Evolutionary conservation across 1,140 invertebrate species (phyloP).

Genomic region (Galleria mellonella): DNA sequence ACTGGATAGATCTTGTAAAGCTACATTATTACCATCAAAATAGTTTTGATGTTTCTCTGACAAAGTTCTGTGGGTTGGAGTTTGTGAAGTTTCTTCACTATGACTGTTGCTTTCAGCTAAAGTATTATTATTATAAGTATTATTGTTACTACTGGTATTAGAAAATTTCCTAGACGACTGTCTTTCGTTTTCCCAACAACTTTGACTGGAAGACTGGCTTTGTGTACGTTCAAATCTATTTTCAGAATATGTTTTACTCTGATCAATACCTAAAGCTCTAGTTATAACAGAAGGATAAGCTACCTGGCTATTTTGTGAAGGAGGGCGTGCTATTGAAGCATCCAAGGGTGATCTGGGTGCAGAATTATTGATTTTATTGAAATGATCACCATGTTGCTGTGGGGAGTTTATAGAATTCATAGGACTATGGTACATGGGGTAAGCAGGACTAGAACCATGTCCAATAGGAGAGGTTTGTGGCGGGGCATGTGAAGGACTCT

Average conservation of each 20-base stretch:
- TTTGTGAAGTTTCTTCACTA: slow-evolving; percentile 45
- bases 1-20: slow-evolving; percentile 81
- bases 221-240: slow-evolving; percentile 77
- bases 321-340: slow-evolving; percentile 78
- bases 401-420: slow-evolving; percentile 84
- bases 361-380: slow-evolving; percentile 74
- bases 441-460: slow-evolving; percentile 83
- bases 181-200: slow-evolving; percentile 67
- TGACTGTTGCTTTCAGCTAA: slow-evolving; percentile 73
- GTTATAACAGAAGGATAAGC: slow-evolving; percentile 84
- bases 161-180: slow-evolving; percentile 57
- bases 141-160: slow-evolving; percentile 56
- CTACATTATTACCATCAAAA: slow-evolving; percentile 73
- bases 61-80: slow-evolving; percentile 39
- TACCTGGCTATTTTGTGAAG: slow-evolving; percentile 77
- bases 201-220: slow-evolving; percentile 54
- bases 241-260: slow-evolving; percentile 76
- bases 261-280: slow-evolving; percentile 78
- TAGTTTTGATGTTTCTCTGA: slow-evolving; percentile 54
- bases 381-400: slow-evolving; percentile 76
- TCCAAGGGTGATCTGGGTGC: slow-evolving; percentile 82
- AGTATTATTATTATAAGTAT: slow-evolving; percentile 53
- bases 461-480: slow-evolving; percentile 79
- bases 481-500: slow-evolving; percentile 80
- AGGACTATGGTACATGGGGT: slow-evolving; percentile 86